Base-by-base conservation (phyloP, 1,140 invertebrate species). In the Artemia franciscana region DNA sequence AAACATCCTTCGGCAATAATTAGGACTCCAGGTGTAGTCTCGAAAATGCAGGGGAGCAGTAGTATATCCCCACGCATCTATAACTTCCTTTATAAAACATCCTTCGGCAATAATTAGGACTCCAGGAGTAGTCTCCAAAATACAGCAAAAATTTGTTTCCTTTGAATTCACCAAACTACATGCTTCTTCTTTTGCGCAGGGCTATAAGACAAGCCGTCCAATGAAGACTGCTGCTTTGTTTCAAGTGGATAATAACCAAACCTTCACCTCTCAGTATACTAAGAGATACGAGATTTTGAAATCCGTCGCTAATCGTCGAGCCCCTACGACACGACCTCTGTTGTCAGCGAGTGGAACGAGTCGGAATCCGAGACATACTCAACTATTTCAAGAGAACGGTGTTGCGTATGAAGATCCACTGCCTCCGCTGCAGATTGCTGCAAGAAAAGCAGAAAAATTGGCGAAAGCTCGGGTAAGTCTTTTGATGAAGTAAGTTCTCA, bases 391-490 rank as follows among this genome's bases (percentile, higher is more conserved):
- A 26, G 89, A 94, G 58, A 83, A 80, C 70, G 84, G 84, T 5
- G 86, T 97, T 58, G 82, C 82, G 68, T 88, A 91, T 68, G 91
- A 96, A 66, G 79, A 78, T 65, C 91, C 91, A 0, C 73, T 90
- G 21, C 79, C 80, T 62, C 91, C 91, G 0, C 80, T 84, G 66
- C 84, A 90, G 66, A 85, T 95, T 27, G 91, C 91, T 2, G 77
- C 81, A 5, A 82, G 82, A 60, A 77, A 89, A 67, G 86, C 86
- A 2, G 91, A 94, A 68, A 76, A 88, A 63, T 83, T 91, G 62
- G 82, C 82, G 0, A 92, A 92, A 67, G 65, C 67, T 18, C 63
- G 63, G 25, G 65, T 63, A 59, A 62, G 62, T 21, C 26, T 60
- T 64, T 67, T 26, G 65, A 66, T 9, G 65, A 68, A 57, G 7